phyloP scores from a whole-genome alignment of 2,888 invertebrate species.

The Cheilosia urbana region DNA sequence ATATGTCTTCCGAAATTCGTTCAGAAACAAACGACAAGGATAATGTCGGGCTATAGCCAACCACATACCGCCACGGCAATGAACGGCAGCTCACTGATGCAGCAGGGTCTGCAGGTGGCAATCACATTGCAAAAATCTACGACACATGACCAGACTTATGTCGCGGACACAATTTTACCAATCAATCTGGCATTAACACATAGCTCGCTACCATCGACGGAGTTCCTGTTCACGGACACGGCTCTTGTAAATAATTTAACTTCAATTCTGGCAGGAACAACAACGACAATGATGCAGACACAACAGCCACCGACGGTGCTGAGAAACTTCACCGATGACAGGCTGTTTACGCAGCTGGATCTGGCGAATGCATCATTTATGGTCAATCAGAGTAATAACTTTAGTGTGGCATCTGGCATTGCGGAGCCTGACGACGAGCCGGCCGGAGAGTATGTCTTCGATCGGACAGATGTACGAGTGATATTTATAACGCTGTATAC shows the following conservation, averaged over 20 bases:
- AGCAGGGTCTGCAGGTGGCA: conserved; percentile 37
- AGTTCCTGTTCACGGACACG: conserved; percentile 8
- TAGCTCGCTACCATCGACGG: conserved; percentile 23
- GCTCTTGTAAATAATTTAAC: conserved; percentile 48
- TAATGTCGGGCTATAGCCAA: conserved; percentile 31
- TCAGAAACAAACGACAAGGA: conserved; percentile 2
- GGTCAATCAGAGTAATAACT: conserved; percentile 50
- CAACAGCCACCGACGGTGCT: conserved; percentile 2
- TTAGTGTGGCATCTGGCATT: conserved; percentile 15
- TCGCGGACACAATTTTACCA: background rate
- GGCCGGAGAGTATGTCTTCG: conserved; percentile 89
- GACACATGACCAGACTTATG: background rate
- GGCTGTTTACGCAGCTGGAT: conserved; percentile 50
- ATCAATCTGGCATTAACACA: conserved; percentile 17
- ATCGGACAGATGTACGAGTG: conserved; percentile 89
- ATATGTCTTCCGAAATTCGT: conserved; percentile 50
- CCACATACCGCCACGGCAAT: conserved; percentile 41
- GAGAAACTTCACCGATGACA: conserved; percentile 53
- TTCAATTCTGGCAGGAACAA: conserved; percentile 34
- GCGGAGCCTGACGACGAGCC: conserved; percentile 37
- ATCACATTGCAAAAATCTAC: conserved; percentile 31
- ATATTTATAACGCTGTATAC: conserved; percentile 91
- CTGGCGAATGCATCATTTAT: conserved; percentile 49
- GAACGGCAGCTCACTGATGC: conserved; percentile 28
- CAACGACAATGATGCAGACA: conserved; percentile 22